Evolutionary conservation across 2,888 invertebrate genomes (phyloP).

Genomic region (Camponotus fellah): DNA sequence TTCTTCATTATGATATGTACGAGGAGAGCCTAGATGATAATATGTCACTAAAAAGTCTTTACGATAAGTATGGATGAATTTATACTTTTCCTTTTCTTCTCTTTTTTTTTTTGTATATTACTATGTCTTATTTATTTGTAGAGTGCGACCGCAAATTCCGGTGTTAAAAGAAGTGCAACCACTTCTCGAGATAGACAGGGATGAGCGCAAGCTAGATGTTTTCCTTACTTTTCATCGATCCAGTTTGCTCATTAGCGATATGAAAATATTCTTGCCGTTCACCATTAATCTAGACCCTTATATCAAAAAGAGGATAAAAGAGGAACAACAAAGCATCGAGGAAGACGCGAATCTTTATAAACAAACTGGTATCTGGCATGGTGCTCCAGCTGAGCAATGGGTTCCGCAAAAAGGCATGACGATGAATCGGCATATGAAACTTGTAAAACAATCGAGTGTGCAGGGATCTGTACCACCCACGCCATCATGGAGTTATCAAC

Average conservation of each 20-base stretch:
- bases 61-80: slow-evolving; percentile 93
- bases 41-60: slow-evolving; percentile 95
- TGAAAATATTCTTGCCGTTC: slow-evolving; percentile 98
- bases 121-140: slow-evolving; percentile 81
- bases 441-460: slow-evolving; percentile 70
- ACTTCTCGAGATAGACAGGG: slow-evolving; percentile 96
- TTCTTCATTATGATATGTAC: slow-evolving; percentile 96
- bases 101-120: not conserved
- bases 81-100: not conserved
- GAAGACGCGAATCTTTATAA: slow-evolving; percentile 85
- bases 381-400: slow-evolving; percentile 72
- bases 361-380: slow-evolving; percentile 75
- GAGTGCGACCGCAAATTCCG: slow-evolving; percentile 93
- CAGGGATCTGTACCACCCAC: slow-evolving; percentile 63
- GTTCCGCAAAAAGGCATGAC: slow-evolving; percentile 63
- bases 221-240: slow-evolving; percentile 96
- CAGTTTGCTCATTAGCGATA: slow-evolving; percentile 94
- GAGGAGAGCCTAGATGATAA: slow-evolving; percentile 96
- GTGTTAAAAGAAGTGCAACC: slow-evolving; percentile 95
- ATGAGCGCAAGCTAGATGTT: slow-evolving; percentile 97
- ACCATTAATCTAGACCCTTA: slow-evolving; percentile 99
- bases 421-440: slow-evolving; percentile 71
- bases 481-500: slow-evolving; percentile 77
- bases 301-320: slow-evolving; percentile 98
- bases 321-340: slow-evolving; percentile 91